phyloP scores from a whole-genome alignment of 2,888 invertebrate genomes.

The Apamea crenata region DNA sequence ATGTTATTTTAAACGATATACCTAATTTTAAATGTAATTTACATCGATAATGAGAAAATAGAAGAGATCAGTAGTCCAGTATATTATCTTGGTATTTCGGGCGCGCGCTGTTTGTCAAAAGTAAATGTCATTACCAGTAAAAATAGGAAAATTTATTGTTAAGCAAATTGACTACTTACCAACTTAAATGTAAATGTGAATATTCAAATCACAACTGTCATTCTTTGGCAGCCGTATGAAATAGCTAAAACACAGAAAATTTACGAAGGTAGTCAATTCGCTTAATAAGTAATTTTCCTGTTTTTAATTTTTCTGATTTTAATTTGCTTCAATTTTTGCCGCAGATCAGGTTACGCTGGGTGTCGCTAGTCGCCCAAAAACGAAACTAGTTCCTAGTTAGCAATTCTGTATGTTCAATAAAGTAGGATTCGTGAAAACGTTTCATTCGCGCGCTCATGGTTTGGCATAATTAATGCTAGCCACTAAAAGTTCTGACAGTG shows the following conservation, averaged over 20 bases:
- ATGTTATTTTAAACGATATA: slow-evolving; percentile 38
- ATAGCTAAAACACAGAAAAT: background rate
- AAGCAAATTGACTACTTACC: background rate
- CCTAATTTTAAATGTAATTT: slow-evolving; percentile 49
- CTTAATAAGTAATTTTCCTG: no score
- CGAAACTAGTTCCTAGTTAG: slow-evolving; percentile 49
- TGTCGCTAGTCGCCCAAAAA: background rate
- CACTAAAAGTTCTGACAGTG: background rate
- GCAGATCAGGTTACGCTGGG: slow-evolving; percentile 1
- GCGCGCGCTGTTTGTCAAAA: background rate
- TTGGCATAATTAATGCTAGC: slow-evolving; percentile 21
- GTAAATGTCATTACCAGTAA: background rate
- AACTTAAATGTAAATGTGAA: background rate
- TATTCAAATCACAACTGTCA: background rate
- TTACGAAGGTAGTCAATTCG: no score
- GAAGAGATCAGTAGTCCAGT: background rate
- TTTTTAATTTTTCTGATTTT: background rate
- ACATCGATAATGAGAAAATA: slow-evolving; percentile 37
- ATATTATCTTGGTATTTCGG: background rate
- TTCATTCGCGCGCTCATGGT: slow-evolving; percentile 34
- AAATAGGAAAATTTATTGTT: background rate
- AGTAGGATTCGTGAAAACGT: slow-evolving; percentile 26
- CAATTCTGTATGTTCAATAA: slow-evolving; percentile 43
- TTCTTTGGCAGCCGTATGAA: background rate
- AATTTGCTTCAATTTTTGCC: slow-evolving; percentile 4